Base-by-base conservation (phyloP, 2,888 invertebrate genomes). In the Limnephilus lunatus region DNA sequence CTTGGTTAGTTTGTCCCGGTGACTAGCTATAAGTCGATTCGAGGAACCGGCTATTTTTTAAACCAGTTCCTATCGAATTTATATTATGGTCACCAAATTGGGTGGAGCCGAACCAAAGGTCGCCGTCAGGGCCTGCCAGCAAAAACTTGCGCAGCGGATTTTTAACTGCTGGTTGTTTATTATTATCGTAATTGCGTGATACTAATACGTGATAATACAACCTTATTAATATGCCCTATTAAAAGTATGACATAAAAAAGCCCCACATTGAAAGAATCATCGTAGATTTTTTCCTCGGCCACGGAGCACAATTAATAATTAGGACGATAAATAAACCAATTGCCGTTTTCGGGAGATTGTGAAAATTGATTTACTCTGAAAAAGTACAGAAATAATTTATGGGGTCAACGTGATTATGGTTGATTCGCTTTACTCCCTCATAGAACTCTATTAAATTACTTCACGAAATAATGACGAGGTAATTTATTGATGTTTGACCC, bases 301-400 rank as follows among this genome's bases (percentile, higher is more conserved):
- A 53, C 1, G 31, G 53, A 83, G 83, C 19, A 12, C 87, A 53
- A 87, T 87, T 48, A 89, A 80, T 81, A 80, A 80, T 80, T 89
- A 35, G 53, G 25, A 53, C 35, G 68, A 35, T 80, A 80, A 15
- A 89, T 89, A 81, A 89, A 81, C 81, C 81, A 88, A 89, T 80
- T 81, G n/a, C 14, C 19, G 12, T 86, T 30, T 86, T 85, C 86
- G n/a, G 31, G 39, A 86, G 30, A 68, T 25, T 68, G 68, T n/a
- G 68, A 68, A 68, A 68, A 68, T 68, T 68, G 68, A 68, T 68
- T 68, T 68, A 68, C 9, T 7, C 82, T 2, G 32, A 35, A 35
- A 35, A 32, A 35, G n/a, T 39, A n/a, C 30, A 31, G 5, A 89
- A 81, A 88, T 80, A 35, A 89, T 89, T 89, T 35, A 89, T 89